Conservation (phyloP, 2,888 invertebrate genomes). For the Prosopocoilus inquinatus region DNA sequence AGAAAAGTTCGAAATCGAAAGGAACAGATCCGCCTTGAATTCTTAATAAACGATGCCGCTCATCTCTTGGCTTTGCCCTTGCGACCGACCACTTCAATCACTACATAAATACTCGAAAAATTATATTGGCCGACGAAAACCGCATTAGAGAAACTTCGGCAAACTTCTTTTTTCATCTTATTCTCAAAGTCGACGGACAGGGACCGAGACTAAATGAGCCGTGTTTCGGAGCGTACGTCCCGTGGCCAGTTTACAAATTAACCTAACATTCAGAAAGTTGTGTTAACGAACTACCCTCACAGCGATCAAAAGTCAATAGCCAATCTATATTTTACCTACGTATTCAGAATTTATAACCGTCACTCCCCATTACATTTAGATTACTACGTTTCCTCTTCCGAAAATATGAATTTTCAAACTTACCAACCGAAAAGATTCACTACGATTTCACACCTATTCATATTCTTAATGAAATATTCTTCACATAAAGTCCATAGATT, state of each 20-base stretch:
- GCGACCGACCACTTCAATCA: constrained; percentile 25
- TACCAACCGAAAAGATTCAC: too few relatives aligned
- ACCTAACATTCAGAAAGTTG: constrained; percentile 45
- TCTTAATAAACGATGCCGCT: constrained; percentile 25
- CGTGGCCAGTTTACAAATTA: constrained; percentile 47
- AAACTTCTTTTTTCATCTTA: constrained; percentile 39
- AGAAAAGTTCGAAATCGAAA: constrained; percentile 23
- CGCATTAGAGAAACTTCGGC: constrained; percentile 38
- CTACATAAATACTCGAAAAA: constrained; percentile 36
- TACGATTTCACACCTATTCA: too few relatives aligned
- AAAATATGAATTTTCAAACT: background rate
- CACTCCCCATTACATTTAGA: too few relatives aligned
- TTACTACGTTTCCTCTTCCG: constrained; percentile 9
- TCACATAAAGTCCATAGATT: constrained; percentile 22
- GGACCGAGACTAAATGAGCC: constrained; percentile 38
- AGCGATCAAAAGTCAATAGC: constrained; percentile 42
- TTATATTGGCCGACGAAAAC: constrained; percentile 34
- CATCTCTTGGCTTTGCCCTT: constrained; percentile 21
- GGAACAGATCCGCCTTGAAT: constrained; percentile 23
- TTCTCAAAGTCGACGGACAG: constrained; percentile 31
- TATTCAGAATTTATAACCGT: too few relatives aligned
- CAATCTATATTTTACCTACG: constrained; percentile 33
- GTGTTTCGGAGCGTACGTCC: constrained; percentile 33
- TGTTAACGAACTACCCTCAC: constrained; percentile 39
- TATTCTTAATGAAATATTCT: too few relatives aligned